These are phyloP conservation scores for Oligia fasciuncula DNA, from an alignment of 2,888 invertebrate genomes.

Conservation along the genomic window DNA sequence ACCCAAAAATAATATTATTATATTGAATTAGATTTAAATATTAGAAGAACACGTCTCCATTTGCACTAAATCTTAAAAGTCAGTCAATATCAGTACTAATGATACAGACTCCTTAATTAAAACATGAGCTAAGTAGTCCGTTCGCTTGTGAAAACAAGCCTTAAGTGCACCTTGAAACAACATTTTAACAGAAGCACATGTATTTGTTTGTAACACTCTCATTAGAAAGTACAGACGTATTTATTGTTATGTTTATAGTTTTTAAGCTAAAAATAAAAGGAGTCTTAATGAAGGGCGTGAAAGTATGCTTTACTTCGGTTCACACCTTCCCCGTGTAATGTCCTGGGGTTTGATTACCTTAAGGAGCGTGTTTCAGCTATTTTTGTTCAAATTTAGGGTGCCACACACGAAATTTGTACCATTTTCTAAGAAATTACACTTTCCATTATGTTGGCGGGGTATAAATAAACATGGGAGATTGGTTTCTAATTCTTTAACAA, in stretches of 20 bases:
- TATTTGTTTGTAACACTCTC: slow-evolving; percentile 72
- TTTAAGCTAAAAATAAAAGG: slow-evolving; percentile 81
- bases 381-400: slow-evolving; percentile 76
- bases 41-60: not conserved
- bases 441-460: slow-evolving; percentile 52
- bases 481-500: slow-evolving; percentile 57
- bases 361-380: slow-evolving; percentile 76
- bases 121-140: slow-evolving; percentile 16
- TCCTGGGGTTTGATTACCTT: slow-evolving; percentile 85
- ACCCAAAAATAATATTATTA: not conserved
- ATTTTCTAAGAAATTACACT: slow-evolving; percentile 66
- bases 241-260: slow-evolving; percentile 80
- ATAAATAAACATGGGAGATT: slow-evolving; percentile 60
- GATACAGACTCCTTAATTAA: slow-evolving; percentile 24
- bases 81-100: not conserved
- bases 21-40: not conserved
- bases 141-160: slow-evolving; percentile 52
- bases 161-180: slow-evolving; percentile 64
- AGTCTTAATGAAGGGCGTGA: slow-evolving; percentile 77
- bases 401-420: slow-evolving; percentile 64
- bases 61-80: not conserved
- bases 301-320: slow-evolving; percentile 82
- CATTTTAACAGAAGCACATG: slow-evolving; percentile 64
- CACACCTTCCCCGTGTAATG: slow-evolving; percentile 86
- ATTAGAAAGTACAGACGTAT: slow-evolving; percentile 78